Percentiles rank a stretch among this genome's conserved stretches.
Evolutionary conservation across 2,888 invertebrate species (phyloP).

Genomic region (Branchellion lobata): DNA sequence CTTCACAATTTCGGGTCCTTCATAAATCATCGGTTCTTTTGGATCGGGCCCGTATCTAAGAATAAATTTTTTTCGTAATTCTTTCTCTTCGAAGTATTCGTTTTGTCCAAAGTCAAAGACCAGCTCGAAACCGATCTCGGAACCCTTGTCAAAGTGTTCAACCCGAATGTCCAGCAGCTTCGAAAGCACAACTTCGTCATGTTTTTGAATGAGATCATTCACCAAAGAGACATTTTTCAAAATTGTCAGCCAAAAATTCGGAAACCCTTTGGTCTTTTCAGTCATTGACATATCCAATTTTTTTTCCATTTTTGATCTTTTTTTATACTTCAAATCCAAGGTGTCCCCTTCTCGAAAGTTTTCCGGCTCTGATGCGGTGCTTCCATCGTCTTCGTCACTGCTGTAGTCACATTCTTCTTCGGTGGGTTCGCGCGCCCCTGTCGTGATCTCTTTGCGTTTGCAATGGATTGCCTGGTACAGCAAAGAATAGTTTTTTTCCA

Average conservation of each 20-base stretch:
- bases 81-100: slow-evolving; percentile 9
- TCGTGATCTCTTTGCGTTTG: background rate
- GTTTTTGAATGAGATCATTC: slow-evolving; percentile 24
- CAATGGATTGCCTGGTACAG: background rate
- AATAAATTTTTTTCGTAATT: slow-evolving; percentile 1
- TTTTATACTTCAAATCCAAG: background rate
- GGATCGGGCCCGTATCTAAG: background rate
- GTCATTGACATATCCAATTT: background rate
- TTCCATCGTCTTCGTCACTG: background rate
- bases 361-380: background rate
- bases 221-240: slow-evolving; percentile 39
- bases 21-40: slow-evolving; percentile 5
- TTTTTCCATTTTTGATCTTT: background rate
- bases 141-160: background rate
- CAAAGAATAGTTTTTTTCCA: background rate
- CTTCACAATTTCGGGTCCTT: background rate
- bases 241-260: slow-evolving; percentile 44
- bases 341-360: background rate
- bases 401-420: background rate
- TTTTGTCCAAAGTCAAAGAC: slow-evolving; percentile 1
- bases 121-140: background rate
- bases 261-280: slow-evolving; percentile 37
- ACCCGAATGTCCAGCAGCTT: background rate
- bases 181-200: background rate
- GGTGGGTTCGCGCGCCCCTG: background rate